Evolutionary conservation across 2,888 invertebrate genomes (phyloP), one percentile per base, ranked within the genome.

Genomic region (Nemapogon koenigi): DNA sequence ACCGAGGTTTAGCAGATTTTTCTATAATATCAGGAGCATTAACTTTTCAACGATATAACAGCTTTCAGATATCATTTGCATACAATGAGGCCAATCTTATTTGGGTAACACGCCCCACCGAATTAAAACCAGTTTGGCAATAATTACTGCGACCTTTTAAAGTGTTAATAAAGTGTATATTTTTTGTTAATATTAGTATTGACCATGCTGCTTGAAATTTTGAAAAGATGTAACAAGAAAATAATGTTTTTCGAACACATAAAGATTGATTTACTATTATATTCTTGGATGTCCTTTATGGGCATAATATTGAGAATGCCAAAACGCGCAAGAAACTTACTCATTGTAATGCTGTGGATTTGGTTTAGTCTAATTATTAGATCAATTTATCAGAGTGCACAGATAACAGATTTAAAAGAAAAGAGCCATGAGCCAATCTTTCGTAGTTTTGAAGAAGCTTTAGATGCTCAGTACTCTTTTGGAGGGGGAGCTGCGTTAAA

Each of bases 61-160:
- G 62, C 51, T 69, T 68, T 45, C 59, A 62, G 52, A 61, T 62
- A 50, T 67, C 70, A 13, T 55, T 54, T 11, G 41, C 16, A 14
- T 31, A 31, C 10, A 17, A 17, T 11, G n/a, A 10, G 10, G 17
- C 28, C n/a, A 13, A 37, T 10, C 15, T 37, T 16, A 18, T 37
- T 28, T 37, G 37, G 37, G 37, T 37, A 2, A 37, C 37, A 17
- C n/a, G 13, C 11, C 25, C n/a, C 11, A 17, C 37, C 16, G 16
- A 16, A 10, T 10, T 16, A 8, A 31, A 2, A 16, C 7, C 31
- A 7, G 6, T 10, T 8, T 31, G 14, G n/a, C 2, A 2, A 10
- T 17, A 16, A 16, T 16, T 31, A 13, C 14, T 31, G 2, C 16
- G 16, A 6, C 31, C 31, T 10, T 16, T 16, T 16, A 16, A 7